These are phyloP conservation scores for Periparus ater DNA, from an alignment of 2,797 vertebrate species.

Conservation along the genomic window DNA sequence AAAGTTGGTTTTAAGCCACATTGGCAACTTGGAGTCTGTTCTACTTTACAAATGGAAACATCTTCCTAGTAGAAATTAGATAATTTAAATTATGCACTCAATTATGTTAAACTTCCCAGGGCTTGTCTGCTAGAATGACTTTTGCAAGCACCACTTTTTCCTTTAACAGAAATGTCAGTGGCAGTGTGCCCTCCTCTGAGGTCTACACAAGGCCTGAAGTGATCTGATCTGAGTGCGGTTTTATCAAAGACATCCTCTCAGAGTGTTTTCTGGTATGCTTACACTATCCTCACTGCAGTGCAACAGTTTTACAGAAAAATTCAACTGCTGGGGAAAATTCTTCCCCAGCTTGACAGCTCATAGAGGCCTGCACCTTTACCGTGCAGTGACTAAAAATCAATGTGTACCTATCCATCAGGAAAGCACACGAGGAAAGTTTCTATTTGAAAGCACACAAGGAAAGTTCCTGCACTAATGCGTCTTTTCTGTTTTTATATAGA, in stretches of 20 bases:
- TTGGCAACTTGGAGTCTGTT: neutral
- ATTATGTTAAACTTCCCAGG: neutral
- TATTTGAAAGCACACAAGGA: neutral
- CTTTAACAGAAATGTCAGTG: neutral
- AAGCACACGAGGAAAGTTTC: neutral
- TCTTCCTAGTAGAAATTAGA: neutral
- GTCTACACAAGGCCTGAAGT: neutral
- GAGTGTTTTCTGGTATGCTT: neutral
- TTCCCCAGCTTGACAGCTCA: neutral
- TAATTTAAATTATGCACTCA: neutral
- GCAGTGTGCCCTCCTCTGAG: neutral
- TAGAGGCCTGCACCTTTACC: neutral
- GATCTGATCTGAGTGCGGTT: neutral
- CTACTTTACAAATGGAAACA: neutral
- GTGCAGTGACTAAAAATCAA: neutral
- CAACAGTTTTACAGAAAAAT: neutral
- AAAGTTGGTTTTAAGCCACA: neutral
- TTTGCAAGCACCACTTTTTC: neutral
- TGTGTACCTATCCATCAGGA: neutral
- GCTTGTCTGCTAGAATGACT: neutral
- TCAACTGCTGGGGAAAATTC: neutral
- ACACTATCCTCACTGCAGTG: neutral
- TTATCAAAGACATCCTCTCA: neutral
- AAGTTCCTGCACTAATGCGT: neutral
- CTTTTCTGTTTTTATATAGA: constrained; percentile 69